Percentiles rank a stretch among this genome's conserved stretches.
These are phyloP conservation scores for Catharus bicknelli DNA, from an alignment of 2,113 vertebrate species.

Conservation along the genomic window DNA sequence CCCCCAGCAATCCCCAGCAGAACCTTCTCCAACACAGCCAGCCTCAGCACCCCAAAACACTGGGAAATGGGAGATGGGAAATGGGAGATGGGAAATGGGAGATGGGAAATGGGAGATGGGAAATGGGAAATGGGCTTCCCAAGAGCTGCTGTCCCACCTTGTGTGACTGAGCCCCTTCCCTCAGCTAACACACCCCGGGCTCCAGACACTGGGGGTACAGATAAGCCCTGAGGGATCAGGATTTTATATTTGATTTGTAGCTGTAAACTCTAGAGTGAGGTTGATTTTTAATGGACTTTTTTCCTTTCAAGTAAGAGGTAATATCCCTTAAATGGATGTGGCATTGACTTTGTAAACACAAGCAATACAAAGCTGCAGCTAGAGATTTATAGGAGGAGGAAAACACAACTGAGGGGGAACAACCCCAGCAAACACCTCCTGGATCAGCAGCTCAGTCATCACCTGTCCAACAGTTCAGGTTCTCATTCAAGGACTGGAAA, in stretches of 20 bases:
- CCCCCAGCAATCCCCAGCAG: neutral
- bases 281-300: neutral
- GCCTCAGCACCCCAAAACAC: neutral
- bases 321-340: neutral
- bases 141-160: neutral
- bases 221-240: neutral
- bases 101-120: too few species aligned
- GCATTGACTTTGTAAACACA: neutral
- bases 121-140: neutral
- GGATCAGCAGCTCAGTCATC: neutral
- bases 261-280: neutral
- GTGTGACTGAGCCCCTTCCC: neutral
- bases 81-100: too few species aligned
- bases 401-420: neutral
- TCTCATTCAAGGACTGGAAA: neutral
- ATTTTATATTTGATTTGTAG: neutral
- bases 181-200: accelerated
- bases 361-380: neutral
- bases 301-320: neutral
- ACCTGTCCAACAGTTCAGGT: neutral
- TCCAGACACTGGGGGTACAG: neutral
- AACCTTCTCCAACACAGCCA: neutral
- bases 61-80: neutral
- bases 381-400: neutral
- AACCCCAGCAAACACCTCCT: neutral